Percentiles rank a stretch among this genome's conserved stretches.
Conservation (phyloP, 1,140 invertebrate genomes). For the Pseudomyrmex cubaensis region DNA sequence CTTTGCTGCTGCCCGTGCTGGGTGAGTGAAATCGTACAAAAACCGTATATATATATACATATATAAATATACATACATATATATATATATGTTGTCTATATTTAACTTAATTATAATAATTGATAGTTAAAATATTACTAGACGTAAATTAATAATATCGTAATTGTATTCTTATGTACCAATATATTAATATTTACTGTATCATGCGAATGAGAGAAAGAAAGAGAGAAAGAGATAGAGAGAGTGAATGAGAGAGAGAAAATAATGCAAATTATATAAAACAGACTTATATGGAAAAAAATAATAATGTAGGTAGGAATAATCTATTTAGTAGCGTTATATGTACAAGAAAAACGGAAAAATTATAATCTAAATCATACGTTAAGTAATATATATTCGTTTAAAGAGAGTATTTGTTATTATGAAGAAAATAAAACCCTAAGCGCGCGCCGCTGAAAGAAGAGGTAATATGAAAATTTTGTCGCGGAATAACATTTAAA, state of each 20-base stretch:
- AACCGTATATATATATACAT: slow-evolving; percentile 67
- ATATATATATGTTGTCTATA: slow-evolving; percentile 80
- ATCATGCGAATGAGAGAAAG: slow-evolving; percentile 7
- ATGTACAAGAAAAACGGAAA: slow-evolving; percentile 65
- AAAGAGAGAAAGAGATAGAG: no score
- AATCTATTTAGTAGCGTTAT: slow-evolving; percentile 48
- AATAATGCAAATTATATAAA: slow-evolving; percentile 70
- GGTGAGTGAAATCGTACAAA: slow-evolving; percentile 84
- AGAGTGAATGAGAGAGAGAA: no score
- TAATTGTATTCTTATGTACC: slow-evolving; percentile 73
- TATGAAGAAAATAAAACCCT: slow-evolving; percentile 56
- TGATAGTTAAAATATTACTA: slow-evolving; percentile 82
- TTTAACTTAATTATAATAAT: slow-evolving; percentile 84
- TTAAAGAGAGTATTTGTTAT: slow-evolving; percentile 73
- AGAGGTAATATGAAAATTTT: slow-evolving; percentile 67
- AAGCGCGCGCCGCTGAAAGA: slow-evolving; percentile 51
- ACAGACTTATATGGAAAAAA: slow-evolving; percentile 60
- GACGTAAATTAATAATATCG: slow-evolving; percentile 55
- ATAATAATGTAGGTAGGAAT: slow-evolving; percentile 47
- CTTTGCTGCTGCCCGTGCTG: slow-evolving; percentile 76
- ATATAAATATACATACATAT: slow-evolving; percentile 14
- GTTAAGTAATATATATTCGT: slow-evolving; percentile 73
- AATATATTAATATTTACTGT: slow-evolving; percentile 71
- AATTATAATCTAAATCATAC: slow-evolving; percentile 70
- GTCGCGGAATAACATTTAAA: slow-evolving; percentile 12